Conservation (phyloP, 2,888 invertebrate genomes). For the Lithophane leautieri region DNA sequence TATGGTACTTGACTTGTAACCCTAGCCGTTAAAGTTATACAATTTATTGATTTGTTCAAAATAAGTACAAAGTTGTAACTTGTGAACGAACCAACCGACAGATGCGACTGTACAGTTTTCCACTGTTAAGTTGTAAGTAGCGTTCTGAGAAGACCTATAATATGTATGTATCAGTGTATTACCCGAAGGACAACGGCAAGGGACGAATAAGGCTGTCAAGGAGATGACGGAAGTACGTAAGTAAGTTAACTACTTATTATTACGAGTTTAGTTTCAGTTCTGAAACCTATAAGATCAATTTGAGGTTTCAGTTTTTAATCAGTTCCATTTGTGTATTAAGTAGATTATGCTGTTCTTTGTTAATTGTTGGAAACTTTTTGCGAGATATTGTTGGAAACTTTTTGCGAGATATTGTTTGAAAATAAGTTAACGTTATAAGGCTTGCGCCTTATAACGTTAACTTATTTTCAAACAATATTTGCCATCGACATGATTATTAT, state of each 20-base stretch:
- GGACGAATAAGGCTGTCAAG: not conserved
- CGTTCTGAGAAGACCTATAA: not conserved
- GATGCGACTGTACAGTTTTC: not conserved
- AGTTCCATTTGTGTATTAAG: not conserved
- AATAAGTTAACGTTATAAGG: too few relatives aligned
- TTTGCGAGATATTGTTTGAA: too few relatives aligned
- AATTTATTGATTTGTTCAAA: conserved; percentile 24
- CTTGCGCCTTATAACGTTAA: too few relatives aligned
- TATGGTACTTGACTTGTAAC: conserved; percentile 24
- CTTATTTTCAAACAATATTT: not conserved
- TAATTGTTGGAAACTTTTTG: not conserved
- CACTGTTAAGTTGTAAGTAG: not conserved
- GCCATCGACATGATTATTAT: not conserved
- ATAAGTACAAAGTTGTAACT: conserved; percentile 9
- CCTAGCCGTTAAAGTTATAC: conserved; percentile 15
- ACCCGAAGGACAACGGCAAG: too few relatives aligned
- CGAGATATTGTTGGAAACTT: too few relatives aligned
- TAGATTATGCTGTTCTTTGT: not conserved
- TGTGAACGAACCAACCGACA: too few relatives aligned
- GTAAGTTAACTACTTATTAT: not conserved
- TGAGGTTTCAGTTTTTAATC: not conserved
- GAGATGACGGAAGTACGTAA: not conserved
- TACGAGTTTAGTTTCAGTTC: not conserved
- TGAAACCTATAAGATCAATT: not conserved
- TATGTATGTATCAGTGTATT: not conserved